Conservation (phyloP, 2,797 vertebrate species). For the Novumbra hubbsi region DNA sequence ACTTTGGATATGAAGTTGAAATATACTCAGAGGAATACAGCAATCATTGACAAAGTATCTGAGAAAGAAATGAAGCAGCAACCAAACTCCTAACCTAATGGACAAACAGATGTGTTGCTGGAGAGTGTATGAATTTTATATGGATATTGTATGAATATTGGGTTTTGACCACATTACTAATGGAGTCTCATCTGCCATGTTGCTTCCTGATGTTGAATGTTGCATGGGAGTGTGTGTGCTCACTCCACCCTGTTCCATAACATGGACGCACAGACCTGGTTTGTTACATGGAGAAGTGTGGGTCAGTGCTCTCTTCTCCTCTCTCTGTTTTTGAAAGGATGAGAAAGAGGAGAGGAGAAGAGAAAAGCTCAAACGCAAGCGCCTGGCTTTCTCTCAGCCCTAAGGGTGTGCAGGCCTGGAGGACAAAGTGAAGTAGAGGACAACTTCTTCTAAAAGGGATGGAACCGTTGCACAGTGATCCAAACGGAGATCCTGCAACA, state of each 20-base stretch:
- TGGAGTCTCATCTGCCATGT: slow-evolving; percentile 39
- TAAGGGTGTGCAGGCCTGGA: slow-evolving; percentile 49
- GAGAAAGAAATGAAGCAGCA: slow-evolving; percentile 30
- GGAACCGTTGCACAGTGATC: slow-evolving; percentile 35
- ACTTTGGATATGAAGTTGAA: slow-evolving; percentile 32
- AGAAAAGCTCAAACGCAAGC: slow-evolving; percentile 77
- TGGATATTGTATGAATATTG: slow-evolving; percentile 22
- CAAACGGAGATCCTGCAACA: slow-evolving; percentile 51
- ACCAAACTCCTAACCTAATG: slow-evolving; percentile 7
- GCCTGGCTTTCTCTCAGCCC: slow-evolving; percentile 75
- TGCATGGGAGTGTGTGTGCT: slow-evolving; percentile 42
- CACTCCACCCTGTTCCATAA: slow-evolving; percentile 16
- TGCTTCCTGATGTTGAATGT: slow-evolving; percentile 47
- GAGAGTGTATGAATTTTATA: slow-evolving; percentile 21
- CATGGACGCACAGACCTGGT: slow-evolving; percentile 39
- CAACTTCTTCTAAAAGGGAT: slow-evolving; percentile 32
- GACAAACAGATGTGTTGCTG: slow-evolving; percentile 25
- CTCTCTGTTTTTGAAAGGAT: slow-evolving; percentile 73
- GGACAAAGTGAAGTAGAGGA: slow-evolving; percentile 15
- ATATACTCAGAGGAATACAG: slow-evolving; percentile 38
- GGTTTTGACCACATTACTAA: slow-evolving; percentile 59
- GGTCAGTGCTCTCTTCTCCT: slow-evolving; percentile 60
- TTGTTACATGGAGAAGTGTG: slow-evolving; percentile 42
- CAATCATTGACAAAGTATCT: slow-evolving; percentile 21
- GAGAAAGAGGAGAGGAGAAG: slow-evolving; percentile 60